phyloP scores from a whole-genome alignment of 1,140 invertebrate species.

The Temnothorax nylanderi region DNA sequence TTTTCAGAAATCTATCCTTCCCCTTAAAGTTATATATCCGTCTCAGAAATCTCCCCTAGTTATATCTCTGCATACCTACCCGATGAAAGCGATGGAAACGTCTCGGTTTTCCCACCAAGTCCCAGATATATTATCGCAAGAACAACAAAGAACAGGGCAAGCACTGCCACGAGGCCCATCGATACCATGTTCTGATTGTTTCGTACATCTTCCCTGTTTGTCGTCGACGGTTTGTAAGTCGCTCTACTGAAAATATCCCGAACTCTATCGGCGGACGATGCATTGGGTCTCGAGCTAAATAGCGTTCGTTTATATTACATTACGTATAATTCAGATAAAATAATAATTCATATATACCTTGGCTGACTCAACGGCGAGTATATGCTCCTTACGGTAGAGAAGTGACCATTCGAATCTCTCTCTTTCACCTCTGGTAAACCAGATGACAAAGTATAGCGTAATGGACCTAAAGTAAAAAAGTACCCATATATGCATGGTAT shows the following conservation, averaged over 20 bases:
- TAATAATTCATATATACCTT: slow-evolving; percentile 72
- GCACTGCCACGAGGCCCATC: slow-evolving; percentile 87
- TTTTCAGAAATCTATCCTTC: not conserved
- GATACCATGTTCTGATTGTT: slow-evolving; percentile 88
- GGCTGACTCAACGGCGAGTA: slow-evolving; percentile 75
- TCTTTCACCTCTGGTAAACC: slow-evolving; percentile 80
- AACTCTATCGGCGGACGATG: slow-evolving; percentile 77
- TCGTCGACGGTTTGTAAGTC: slow-evolving; percentile 75
- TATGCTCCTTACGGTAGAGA: slow-evolving; percentile 77
- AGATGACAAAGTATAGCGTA: slow-evolving; percentile 71
- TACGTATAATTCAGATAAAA: slow-evolving; percentile 51
- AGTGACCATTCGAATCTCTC: slow-evolving; percentile 83
- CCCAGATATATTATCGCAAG: slow-evolving; percentile 89
- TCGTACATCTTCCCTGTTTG: slow-evolving; percentile 79
- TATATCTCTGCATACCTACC: slow-evolving; percentile 82
- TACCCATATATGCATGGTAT: not conserved
- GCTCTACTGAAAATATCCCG: slow-evolving; percentile 78
- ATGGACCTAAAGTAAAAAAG: slow-evolving; percentile 70
- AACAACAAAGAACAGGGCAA: slow-evolving; percentile 88
- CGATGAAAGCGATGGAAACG: slow-evolving; percentile 79
- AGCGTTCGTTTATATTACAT: slow-evolving; percentile 31
- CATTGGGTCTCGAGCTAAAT: slow-evolving; percentile 73
- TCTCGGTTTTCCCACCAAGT: slow-evolving; percentile 82
- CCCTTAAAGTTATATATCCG: slow-evolving; percentile 50
- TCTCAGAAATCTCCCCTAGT: slow-evolving; percentile 20